A percentile compares a stretch with the other conserved stretches of the same genome.
These are phyloP conservation scores for Pyrocoelia pectoralis DNA, from an alignment of 2,888 invertebrate species.

Conservation along the genomic window DNA sequence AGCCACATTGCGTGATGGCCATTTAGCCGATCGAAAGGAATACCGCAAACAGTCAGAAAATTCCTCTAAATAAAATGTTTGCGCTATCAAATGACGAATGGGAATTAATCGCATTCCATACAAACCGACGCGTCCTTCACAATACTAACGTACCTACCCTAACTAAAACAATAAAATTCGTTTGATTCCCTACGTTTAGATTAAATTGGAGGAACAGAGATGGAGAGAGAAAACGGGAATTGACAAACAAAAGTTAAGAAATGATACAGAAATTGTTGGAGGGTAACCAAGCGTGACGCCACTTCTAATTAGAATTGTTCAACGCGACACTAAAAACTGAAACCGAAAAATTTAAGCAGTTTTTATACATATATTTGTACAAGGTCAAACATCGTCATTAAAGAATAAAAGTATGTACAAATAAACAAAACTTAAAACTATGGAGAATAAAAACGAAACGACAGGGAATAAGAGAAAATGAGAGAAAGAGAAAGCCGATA, in stretches of 20 bases:
- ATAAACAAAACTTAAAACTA: background rate
- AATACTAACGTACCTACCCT: background rate
- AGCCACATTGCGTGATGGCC: conserved; percentile 51
- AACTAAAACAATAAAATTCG: no score
- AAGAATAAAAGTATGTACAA: background rate
- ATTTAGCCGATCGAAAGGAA: conserved; percentile 31
- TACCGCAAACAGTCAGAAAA: conserved; percentile 28
- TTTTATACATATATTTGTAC: background rate
- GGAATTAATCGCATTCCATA: conserved; percentile 3
- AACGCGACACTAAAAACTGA: background rate
- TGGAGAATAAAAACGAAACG: background rate
- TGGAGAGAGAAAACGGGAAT: no score
- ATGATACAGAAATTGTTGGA: background rate
- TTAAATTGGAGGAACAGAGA: no score
- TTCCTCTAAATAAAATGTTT: conserved; percentile 14
- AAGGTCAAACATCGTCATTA: background rate
- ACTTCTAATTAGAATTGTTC: conserved; percentile 1
- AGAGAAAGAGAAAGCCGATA: conserved; percentile 25
- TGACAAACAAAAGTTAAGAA: background rate
- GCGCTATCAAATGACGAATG: background rate
- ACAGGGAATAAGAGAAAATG: conserved; percentile 12
- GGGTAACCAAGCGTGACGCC: background rate
- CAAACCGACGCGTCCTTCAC: background rate
- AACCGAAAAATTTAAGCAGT: background rate
- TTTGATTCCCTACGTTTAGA: no score